These are phyloP conservation scores for Phrynosoma blainvillii DNA, from an alignment of 2,113 vertebrate species.

Conservation along the genomic window DNA sequence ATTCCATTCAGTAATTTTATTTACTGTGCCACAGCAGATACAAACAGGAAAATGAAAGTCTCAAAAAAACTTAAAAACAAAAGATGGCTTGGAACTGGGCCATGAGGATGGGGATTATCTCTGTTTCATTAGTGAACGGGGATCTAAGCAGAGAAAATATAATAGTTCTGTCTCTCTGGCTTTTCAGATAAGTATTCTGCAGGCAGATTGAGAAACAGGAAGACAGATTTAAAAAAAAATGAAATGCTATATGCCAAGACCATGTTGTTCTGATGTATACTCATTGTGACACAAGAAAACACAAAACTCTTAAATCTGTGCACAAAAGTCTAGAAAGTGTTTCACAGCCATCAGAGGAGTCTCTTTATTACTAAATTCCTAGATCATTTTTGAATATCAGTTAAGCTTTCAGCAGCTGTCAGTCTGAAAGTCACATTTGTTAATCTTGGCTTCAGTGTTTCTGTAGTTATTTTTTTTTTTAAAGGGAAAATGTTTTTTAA, in stretches of 20 bases:
- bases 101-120: conserved; percentile 21
- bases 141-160: conserved; percentile 38
- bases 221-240: conserved; percentile 18
- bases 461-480: conserved; percentile 50
- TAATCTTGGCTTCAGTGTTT: conserved; percentile 43
- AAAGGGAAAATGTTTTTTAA: conserved; percentile 52
- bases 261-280: not conserved
- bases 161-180: not conserved
- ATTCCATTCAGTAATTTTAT: conserved; percentile 3
- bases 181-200: conserved; percentile 44
- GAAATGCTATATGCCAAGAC: conserved; percentile 1
- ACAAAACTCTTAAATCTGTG: conserved; percentile 15
- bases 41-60: not conserved
- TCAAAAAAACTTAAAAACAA: conserved; percentile 47
- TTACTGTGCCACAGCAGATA: conserved; percentile 9
- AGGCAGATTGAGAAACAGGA: not conserved
- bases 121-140: conserved; percentile 50
- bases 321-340: conserved; percentile 41
- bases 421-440: conserved; percentile 41
- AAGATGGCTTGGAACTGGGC: conserved; percentile 22
- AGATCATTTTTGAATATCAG: conserved; percentile 46
- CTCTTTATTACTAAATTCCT: conserved; percentile 37
- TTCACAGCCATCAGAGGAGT: conserved; percentile 37
- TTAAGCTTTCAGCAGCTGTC: conserved; percentile 24
- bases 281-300: conserved; percentile 29